Base-by-base conservation (phyloP, 2,888 invertebrate genomes). In the Micropterix aruncella region DNA sequence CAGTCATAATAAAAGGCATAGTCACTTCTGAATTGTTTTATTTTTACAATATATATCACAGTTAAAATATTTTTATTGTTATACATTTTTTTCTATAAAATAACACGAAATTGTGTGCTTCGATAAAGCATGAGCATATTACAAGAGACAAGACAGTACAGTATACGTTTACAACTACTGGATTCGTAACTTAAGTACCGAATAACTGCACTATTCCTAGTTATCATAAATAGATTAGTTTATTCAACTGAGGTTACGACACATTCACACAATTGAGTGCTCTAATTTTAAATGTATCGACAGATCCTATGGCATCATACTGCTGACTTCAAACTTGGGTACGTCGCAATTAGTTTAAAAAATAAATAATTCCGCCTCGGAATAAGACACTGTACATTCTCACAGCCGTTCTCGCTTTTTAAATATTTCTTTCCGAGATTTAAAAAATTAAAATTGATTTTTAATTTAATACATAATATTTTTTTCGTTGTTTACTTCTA, bases 41-140 rank as follows among this genome's bases (percentile, higher is more conserved):
- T 27, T 27, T 27, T 27, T 27, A 27, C 12, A 27, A 27, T 47
- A 49, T 50, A 50, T 50, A 50, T 50, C 50, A 50, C 50, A 50
- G 50, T 50, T 50, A 50, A n/a, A 42, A 50, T 45, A 45, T 46
- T 45, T 47, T 46, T 17, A 45, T 46, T 45, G 44, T 27, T 27
- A 7, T 27, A 7, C 12, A 27, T 7, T 27, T 27, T 27, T 5
- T 40, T 40, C 12, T 17, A 17, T n/a, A 40, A 40, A 40, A 14
- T 40, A 40, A 3, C 16, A 40, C 40, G n/a, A n/a, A 40, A 40
- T 40, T 40, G 16, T 17, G n/a, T 40, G 3, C 40, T 40, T 17
- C 16, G 16, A 40, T 17, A 14, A n/a, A 40, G 16, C 14, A 17
- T 17, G 40, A 40, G 18, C 18, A 16, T 17, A 16, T 14, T 17